Conservation (phyloP, 2,113 vertebrate genomes). For the Muntiacus reevesi region DNA sequence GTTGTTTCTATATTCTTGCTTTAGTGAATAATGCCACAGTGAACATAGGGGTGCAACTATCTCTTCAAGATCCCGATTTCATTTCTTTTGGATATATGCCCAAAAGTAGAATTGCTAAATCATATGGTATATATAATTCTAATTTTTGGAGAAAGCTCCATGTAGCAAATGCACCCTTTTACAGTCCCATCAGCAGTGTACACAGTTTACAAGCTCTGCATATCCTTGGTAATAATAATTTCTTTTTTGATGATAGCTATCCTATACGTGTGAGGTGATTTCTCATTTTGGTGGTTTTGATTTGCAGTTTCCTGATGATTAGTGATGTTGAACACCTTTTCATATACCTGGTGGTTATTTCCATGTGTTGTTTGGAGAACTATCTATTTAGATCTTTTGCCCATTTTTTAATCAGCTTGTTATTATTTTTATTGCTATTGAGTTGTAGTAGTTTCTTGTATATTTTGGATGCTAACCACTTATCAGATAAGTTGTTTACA, state of each 20-base stretch:
- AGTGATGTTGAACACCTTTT: background rate
- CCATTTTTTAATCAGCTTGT: background rate
- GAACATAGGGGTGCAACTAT: background rate
- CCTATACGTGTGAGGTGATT: background rate
- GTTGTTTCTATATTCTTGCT: background rate
- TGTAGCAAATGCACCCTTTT: background rate
- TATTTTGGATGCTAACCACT: background rate
- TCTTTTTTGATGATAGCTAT: background rate
- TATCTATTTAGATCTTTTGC: background rate
- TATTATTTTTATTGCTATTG: background rate
- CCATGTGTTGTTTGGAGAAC: background rate
- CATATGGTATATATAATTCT: background rate
- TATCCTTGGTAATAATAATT: background rate
- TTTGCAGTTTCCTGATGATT: background rate
- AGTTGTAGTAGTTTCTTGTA: background rate
- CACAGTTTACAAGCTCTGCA: background rate
- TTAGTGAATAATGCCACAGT: background rate
- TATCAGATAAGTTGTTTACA: background rate
- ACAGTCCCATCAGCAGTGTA: background rate
- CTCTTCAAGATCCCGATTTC: background rate
- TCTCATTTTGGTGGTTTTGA: background rate
- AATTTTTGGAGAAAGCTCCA: background rate
- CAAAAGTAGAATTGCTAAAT: background rate
- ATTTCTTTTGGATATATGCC: background rate
- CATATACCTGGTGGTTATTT: background rate